Conservation (phyloP, 2,797 vertebrate genomes). For the Threskiornis aethiopicus region DNA sequence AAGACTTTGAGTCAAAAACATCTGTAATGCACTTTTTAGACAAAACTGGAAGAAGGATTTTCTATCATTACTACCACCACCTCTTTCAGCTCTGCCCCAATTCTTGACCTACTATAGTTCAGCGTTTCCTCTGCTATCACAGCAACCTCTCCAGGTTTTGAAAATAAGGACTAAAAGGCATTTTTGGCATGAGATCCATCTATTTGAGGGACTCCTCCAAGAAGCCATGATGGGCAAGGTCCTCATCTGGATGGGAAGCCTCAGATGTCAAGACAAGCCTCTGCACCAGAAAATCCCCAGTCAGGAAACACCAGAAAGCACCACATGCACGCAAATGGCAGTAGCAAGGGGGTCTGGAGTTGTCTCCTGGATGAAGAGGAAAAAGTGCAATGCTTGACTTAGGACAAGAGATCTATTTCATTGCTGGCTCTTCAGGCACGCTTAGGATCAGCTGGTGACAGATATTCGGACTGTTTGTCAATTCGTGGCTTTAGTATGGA, state of each 20-base stretch:
- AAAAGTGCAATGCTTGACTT: background rate
- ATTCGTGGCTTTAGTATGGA: background rate
- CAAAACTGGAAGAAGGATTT: background rate
- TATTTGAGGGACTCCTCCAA: background rate
- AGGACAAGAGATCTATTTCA: background rate
- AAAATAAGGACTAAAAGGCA: background rate
- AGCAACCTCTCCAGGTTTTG: background rate
- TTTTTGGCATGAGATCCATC: background rate
- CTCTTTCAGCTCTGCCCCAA: background rate
- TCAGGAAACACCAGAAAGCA: background rate
- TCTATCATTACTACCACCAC: background rate
- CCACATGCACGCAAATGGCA: background rate
- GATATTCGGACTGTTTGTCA: background rate
- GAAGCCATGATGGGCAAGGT: background rate
- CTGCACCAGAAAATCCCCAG: background rate
- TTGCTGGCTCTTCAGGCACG: background rate
- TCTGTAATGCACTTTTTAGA: background rate
- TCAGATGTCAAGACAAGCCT: background rate
- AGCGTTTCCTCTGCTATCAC: background rate
- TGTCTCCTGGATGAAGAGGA: background rate
- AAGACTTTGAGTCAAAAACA: background rate
- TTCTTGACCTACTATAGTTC: background rate
- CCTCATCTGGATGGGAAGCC: background rate
- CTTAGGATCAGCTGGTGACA: background rate
- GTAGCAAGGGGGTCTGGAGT: background rate